Conservation (phyloP, 2,113 vertebrate species). For the Cardinalis cardinalis region DNA sequence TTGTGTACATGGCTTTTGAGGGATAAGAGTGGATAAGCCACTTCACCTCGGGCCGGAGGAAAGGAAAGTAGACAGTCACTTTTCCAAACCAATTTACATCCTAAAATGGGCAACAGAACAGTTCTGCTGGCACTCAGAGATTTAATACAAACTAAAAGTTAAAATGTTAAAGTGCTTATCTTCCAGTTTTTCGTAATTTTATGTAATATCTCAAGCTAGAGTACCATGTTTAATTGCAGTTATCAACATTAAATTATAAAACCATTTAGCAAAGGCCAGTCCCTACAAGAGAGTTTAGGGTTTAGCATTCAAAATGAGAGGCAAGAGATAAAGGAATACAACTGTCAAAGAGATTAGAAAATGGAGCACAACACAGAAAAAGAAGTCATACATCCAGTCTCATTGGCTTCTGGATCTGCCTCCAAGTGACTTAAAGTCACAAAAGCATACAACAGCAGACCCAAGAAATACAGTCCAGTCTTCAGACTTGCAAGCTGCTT, state of each 20-base stretch:
- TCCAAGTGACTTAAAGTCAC: background rate
- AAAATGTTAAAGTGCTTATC: background rate
- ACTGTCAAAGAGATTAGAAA: background rate
- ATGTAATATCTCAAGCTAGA: background rate
- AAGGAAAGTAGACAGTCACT: conserved; percentile 43
- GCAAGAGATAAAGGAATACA: background rate
- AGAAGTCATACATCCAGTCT: background rate
- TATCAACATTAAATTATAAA: background rate
- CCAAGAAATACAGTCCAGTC: background rate
- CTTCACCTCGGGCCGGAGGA: conserved; percentile 42
- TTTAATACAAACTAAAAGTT: background rate
- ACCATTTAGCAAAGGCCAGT: background rate
- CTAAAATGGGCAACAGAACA: background rate
- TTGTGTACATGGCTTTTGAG: conserved; percentile 53
- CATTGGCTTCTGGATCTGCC: background rate
- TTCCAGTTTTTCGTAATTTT: background rate
- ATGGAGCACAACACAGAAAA: background rate
- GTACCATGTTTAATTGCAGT: background rate
- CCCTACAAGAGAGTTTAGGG: background rate
- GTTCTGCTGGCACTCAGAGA: background rate
- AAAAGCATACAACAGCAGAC: background rate
- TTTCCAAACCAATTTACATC: conserved; percentile 45
- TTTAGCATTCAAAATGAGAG: background rate
- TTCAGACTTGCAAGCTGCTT: background rate
- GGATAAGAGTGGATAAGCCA: conserved; percentile 56